Evolutionary conservation across 2,797 vertebrate genomes (phyloP), one percentile per base, ranked within the genome.

Genomic region (Pygocentrus nattereri): DNA sequence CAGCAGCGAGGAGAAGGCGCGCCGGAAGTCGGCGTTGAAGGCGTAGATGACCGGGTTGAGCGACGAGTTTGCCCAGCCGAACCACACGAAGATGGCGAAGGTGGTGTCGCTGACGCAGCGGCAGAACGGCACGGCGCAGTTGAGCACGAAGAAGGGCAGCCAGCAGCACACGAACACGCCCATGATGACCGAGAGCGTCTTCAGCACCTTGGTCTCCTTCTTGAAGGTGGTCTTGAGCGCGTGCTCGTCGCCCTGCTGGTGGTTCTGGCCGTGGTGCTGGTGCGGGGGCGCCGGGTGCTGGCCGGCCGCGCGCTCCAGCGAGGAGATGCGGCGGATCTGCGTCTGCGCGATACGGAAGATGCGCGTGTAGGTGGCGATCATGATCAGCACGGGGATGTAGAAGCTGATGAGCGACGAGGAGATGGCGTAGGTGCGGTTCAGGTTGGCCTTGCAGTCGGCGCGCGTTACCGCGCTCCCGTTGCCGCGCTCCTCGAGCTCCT

Each of bases 331-430:
- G 12, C 94, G 92, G 21, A 96, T 95, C 54, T 96, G 96, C 5
- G 79, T 94, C 88, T 92, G 95, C 4, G 95, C 94, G 0, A 95
- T 92, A 47, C 87, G 82, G 83, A 94, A 96, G 76, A 96, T 96
- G 44, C 93, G 85, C 2, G 94, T 95, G 87, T 95, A 96, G 0
- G 95, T 96, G 78, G 91, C 94, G 0, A 96, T 86, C 95, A 95
- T 95, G 86, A 96, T 92, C 18, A 92, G 92, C 7, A 96, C 94
- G 0, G 96, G 95, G 86, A 96, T 94, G 89, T 95, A 96, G 89
- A 97, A 96, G 89, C 96, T 96, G 73, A 96, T 82, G 34, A 96
- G 88, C 0, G 93, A 95, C 0, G 95, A 96, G 0, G 94, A 95
- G 83, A 96, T 93, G 15, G 94, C 94, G 0, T 95, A 95, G 15